Conservation (phyloP, 2,888 invertebrate genomes). For the Zootermopsis nevadensis region DNA sequence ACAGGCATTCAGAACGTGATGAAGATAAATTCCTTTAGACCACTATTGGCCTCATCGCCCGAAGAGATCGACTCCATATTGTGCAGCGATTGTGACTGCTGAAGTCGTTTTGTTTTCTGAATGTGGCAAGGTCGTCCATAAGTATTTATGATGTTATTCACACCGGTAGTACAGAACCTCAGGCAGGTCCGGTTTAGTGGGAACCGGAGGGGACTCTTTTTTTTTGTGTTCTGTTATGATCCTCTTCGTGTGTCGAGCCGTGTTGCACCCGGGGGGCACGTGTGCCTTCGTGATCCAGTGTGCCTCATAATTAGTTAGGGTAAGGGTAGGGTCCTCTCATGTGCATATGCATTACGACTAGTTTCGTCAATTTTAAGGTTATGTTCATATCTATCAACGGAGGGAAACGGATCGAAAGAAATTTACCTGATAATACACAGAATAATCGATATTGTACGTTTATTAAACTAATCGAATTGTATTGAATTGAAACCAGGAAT, state of each 20-base stretch:
- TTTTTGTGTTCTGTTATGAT: background rate
- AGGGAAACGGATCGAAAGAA: too few species aligned
- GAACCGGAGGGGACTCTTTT: background rate
- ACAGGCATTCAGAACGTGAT: too few species aligned
- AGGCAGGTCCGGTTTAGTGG: conserved; percentile 5
- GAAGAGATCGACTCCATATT: background rate
- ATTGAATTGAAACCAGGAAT: too few species aligned
- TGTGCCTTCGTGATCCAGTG: too few species aligned
- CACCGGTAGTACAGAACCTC: background rate
- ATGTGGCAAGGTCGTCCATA: background rate
- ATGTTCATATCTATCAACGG: too few species aligned
- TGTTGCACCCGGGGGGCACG: background rate
- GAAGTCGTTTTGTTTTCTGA: background rate
- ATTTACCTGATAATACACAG: too few species aligned
- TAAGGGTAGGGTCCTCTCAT: too few species aligned
- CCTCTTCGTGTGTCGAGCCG: background rate
- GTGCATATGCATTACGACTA: too few species aligned
- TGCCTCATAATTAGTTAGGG: too few species aligned
- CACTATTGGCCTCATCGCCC: background rate
- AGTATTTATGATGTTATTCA: background rate
- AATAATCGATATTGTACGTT: too few species aligned
- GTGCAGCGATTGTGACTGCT: background rate
- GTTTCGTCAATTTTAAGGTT: too few species aligned
- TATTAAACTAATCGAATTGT: too few species aligned
- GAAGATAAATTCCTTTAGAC: background rate